Evolutionary conservation across 2,888 invertebrate genomes (phyloP).

Genomic region (Seira musarum): DNA sequence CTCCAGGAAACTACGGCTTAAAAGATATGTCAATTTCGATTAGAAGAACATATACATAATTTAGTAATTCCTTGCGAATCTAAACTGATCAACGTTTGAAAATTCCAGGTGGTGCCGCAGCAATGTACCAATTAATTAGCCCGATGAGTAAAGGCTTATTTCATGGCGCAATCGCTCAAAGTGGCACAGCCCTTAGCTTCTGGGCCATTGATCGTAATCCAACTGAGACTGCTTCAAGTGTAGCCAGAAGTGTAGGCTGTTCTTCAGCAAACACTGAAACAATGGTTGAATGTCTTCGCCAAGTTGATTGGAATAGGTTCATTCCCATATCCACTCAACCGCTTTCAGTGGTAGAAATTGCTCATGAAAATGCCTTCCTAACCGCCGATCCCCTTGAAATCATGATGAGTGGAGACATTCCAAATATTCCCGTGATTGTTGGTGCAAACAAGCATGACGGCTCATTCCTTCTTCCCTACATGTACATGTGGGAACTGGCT

Average conservation of each 20-base stretch:
- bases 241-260: constrained; percentile 27
- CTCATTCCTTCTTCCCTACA: constrained; percentile 24
- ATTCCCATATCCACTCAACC: constrained; percentile 42
- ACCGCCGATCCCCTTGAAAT: constrained; percentile 49
- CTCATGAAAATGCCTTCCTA: constrained; percentile 59
- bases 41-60: neutral
- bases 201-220: constrained; percentile 32
- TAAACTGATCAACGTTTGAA: neutral
- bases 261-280: neutral
- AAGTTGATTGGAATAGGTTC: constrained; percentile 6
- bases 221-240: neutral
- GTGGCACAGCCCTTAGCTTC: constrained; percentile 23
- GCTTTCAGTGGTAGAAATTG: constrained; percentile 59
- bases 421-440: constrained; percentile 55
- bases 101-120: constrained; percentile 33
- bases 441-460: constrained; percentile 62
- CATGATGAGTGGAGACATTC: constrained; percentile 48
- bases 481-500: constrained; percentile 41
- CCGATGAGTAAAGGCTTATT: constrained; percentile 39
- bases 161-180: constrained; percentile 41
- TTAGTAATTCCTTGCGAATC: neutral
- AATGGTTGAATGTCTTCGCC: constrained; percentile 19
- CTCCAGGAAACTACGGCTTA: constrained; percentile 30
- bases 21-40: neutral
- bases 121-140: constrained; percentile 27